Base-by-base conservation (phyloP, 1,140 invertebrate genomes). In the Zaprionus gabonicus region DNA sequence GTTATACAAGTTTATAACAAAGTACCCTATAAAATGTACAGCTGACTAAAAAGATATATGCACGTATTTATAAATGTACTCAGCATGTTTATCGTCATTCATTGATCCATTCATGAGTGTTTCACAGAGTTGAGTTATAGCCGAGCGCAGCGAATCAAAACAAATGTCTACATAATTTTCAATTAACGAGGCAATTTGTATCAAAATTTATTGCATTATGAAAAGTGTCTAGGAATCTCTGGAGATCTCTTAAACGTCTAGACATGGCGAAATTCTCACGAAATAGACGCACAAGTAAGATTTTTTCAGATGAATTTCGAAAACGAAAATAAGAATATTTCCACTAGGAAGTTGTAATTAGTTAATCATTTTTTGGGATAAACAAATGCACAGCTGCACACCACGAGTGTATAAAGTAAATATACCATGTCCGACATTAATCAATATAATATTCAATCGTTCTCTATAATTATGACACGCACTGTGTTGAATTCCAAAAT, bases 181-280 rank as follows among this genome's bases (percentile, higher is more conserved):
- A 73, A 76, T 90, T 81, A 90, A 76, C 85, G 53, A 65, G 58
- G 49, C 49, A 56, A 78, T 87, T 82, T 56, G 15, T 67, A 75
- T 77, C 58, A 72, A 80, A 75, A 82, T 86, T 88, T 80, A 87
- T 87, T 69, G 68, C 56, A 71, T 64, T 81, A 73, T 78, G 71
- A 65, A 69, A 74, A 67, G n/a, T 20, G 41, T 46, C 41, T 46
- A 46, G 41, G 41, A 46, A 46, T 20, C 41, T 46, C 15, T 15
- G 4, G 15, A 5, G 15, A 5, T 41, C 55, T 77, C 67, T 67
- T 74, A 80, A 60, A 64, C 41, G 41, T 58, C 55, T 66, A 66
- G 36, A 66, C 71, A 81, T 79, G 76, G 58, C 28, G 12, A 65
- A 66, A 66, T 76, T 76, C 57, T 58, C 38, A 60, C 57, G 74